Conservation (phyloP, 2,113 vertebrate species). For the Patagioenas fasciata region DNA sequence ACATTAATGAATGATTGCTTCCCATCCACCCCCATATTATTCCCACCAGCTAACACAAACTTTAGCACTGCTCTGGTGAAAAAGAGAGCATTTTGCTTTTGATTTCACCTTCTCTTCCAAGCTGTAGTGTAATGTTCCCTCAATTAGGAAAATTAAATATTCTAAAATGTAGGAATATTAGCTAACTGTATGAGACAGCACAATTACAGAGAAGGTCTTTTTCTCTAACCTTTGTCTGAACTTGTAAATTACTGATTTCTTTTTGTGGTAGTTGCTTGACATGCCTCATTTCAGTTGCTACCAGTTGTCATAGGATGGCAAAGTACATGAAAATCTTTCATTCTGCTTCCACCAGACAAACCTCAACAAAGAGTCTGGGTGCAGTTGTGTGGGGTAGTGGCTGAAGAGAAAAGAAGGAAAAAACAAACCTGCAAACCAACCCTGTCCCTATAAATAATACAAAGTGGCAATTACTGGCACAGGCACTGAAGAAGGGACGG, state of each 20-base stretch:
- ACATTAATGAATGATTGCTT: conserved; percentile 19
- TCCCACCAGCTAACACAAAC: neutral
- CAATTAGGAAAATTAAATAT: conserved; percentile 23
- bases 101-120: neutral
- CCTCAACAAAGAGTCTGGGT: neutral
- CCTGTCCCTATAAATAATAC: conserved; percentile 27
- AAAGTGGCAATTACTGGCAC: neutral
- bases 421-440: neutral
- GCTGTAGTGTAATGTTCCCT: neutral
- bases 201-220: neutral
- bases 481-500: neutral
- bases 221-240: conserved; percentile 44
- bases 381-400: neutral
- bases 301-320: neutral
- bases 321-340: conserved; percentile 10
- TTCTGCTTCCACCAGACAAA: conserved; percentile 39
- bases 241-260: conserved; percentile 44
- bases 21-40: neutral
- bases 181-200: neutral
- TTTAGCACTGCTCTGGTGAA: neutral
- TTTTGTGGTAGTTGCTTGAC: conserved; percentile 30
- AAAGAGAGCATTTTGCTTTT: neutral
- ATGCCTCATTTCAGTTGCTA: conserved; percentile 25
- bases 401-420: conserved; percentile 4
- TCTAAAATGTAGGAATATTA: conserved; percentile 10